Conservation (phyloP, 37 sponge, comb jelly and placozoan species). For the Spongilla lacustris region DNA sequence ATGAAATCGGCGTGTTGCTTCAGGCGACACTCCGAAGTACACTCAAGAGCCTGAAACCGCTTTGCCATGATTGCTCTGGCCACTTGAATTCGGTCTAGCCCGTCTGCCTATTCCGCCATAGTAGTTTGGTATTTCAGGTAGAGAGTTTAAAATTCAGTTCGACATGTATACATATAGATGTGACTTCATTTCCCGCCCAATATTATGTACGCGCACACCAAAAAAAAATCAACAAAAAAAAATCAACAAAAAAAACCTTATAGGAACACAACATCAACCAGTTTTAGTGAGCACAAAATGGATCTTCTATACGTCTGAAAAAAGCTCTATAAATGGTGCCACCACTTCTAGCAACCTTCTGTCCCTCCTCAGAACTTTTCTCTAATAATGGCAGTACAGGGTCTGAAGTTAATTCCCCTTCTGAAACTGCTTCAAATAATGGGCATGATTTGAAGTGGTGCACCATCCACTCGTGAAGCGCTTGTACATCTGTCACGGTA, state of each 20-base stretch:
- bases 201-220: not conserved
- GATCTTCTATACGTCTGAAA: constrained; percentile 82
- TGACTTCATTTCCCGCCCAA: too few species aligned
- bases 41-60: constrained; percentile 17
- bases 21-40: constrained; percentile 54
- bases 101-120: not conserved
- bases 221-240: too few species aligned
- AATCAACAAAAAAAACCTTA: too few species aligned
- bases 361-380: constrained; percentile 90
- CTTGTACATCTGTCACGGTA: constrained; percentile 95
- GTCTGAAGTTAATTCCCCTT: constrained; percentile 64
- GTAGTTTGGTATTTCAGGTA: too few species aligned
- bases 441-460: constrained; percentile 75
- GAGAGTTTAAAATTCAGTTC: too few species aligned
- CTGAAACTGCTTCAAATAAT: constrained; percentile 69
- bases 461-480: constrained; percentile 95
- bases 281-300: constrained; percentile 1
- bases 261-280: too few species aligned
- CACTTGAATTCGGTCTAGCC: too few species aligned
- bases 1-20: constrained; percentile 32
- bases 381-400: constrained; percentile 67
- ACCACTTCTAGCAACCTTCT: constrained; percentile 84
- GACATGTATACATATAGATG: too few species aligned
- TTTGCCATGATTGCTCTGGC: not conserved
- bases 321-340: constrained; percentile 67